These are phyloP conservation scores for Acanthosepion lycidas DNA, from an alignment of 2,888 invertebrate genomes.

Conservation along the genomic window DNA sequence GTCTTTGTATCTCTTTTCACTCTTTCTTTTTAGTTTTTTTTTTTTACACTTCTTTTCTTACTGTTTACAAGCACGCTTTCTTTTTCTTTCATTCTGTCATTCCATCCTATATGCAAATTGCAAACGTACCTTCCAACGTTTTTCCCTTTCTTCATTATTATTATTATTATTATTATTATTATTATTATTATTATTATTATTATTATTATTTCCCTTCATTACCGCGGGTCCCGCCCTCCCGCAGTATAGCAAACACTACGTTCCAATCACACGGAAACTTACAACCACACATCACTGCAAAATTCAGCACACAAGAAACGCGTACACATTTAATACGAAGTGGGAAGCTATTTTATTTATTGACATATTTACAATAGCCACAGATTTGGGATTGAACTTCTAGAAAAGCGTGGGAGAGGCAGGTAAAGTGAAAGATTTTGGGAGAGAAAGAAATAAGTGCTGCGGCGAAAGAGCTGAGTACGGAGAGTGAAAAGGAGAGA, in stretches of 20 bases:
- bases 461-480: too few relatives aligned
- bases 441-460: neutral
- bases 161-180: neutral
- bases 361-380: constrained; percentile 33
- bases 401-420: neutral
- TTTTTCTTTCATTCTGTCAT: neutral
- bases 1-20: too few relatives aligned
- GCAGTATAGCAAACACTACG: neutral
- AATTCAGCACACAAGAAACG: constrained; percentile 4
- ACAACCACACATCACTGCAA: neutral
- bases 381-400: neutral
- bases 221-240: neutral
- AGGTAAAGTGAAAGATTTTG: neutral
- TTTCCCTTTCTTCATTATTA: neutral
- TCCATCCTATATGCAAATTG: neutral
- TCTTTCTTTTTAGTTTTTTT: too few relatives aligned
- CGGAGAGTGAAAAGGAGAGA: neutral
- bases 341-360: neutral
- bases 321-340: neutral
- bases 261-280: neutral
- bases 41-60: too few relatives aligned
- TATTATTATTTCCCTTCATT: neutral
- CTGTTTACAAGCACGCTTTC: too few relatives aligned
- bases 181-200: neutral
- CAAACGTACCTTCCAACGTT: neutral